Conservation (phyloP, 2,113 vertebrate genomes). For the Phoenicopterus ruber region DNA sequence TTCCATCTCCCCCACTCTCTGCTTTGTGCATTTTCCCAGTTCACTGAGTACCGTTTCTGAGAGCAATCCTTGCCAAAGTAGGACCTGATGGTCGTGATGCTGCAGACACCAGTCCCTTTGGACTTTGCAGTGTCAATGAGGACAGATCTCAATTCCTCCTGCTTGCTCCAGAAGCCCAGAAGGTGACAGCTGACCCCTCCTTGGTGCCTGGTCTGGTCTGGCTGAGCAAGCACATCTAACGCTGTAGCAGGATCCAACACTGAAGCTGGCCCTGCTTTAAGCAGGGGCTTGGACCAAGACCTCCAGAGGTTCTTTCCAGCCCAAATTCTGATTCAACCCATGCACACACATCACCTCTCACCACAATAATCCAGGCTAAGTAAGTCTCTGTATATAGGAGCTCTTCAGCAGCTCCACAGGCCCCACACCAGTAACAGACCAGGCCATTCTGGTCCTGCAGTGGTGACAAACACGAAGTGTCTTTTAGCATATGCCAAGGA, state of each 20-base stretch:
- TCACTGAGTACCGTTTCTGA: background rate
- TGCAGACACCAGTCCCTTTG: background rate
- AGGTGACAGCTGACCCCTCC: background rate
- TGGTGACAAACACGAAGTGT: background rate
- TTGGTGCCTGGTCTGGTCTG: background rate
- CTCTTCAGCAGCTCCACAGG: background rate
- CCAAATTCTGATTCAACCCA: background rate
- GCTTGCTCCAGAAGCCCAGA: background rate
- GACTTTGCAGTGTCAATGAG: background rate
- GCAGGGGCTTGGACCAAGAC: background rate
- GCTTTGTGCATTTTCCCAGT: background rate
- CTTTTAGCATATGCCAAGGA: background rate
- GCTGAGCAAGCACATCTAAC: background rate
- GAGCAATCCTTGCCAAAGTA: background rate
- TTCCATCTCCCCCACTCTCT: background rate
- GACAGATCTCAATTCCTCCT: background rate
- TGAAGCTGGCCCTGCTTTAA: background rate
- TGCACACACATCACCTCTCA: background rate
- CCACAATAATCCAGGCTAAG: background rate
- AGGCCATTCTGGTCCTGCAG: background rate
- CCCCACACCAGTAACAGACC: background rate
- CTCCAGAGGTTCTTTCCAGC: background rate
- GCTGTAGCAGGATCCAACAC: background rate
- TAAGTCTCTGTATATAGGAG: fast-evolving
- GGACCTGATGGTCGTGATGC: fast-evolving